Base-by-base conservation (phyloP, 1,140 invertebrate species). In the Hylaeus anthracinus region DNA sequence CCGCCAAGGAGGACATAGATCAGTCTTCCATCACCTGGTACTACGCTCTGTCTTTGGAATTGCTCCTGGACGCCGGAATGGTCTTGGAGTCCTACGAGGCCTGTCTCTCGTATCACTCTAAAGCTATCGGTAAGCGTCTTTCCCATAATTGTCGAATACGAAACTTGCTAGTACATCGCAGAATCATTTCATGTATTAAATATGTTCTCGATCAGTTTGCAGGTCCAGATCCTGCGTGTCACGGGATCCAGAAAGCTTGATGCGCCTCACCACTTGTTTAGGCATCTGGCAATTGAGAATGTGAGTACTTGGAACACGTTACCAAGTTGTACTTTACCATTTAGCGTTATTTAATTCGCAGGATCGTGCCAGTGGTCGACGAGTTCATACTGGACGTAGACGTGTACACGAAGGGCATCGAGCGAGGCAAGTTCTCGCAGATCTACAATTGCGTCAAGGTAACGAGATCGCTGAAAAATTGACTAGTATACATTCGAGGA, bases 21-120 rank as follows among this genome's bases (percentile, higher is more conserved):
- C 73, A 80, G 48, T 90, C 90, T 41, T 82, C 81, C 0, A 85
- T 87, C n/a, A 91, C 88, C 0, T 91, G 90, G 90, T 91, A 91
- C 71, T 87, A 91, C 26, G 89, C 90, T 3, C 85, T 91, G 12
- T 88, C 80, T 43, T 74, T 91, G 58, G 89, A 91, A 55, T 26
- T 91, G 0, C 37, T 85, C 0, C 45, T 91, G 26, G 88, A 91
- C 8, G 85, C 82, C 39, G 87, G 88, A 37, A 83, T 91, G n/a
- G 1, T 82, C 1, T 67, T 91, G 26, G 86, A 91, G 64, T 83
- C 84, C 0, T 89, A 82, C 12, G 83, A 88, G 8, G 51, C n/a
- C 14, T 88, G 85, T 63, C n/a, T 60, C 2, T 8, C n/a, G 0
- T 83, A 84, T 53, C 86, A 89, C 5, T 8, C 53, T 0, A 79